These are phyloP conservation scores for Oreamnos americanus DNA, from an alignment of 2,113 vertebrate genomes.

Conservation along the genomic window DNA sequence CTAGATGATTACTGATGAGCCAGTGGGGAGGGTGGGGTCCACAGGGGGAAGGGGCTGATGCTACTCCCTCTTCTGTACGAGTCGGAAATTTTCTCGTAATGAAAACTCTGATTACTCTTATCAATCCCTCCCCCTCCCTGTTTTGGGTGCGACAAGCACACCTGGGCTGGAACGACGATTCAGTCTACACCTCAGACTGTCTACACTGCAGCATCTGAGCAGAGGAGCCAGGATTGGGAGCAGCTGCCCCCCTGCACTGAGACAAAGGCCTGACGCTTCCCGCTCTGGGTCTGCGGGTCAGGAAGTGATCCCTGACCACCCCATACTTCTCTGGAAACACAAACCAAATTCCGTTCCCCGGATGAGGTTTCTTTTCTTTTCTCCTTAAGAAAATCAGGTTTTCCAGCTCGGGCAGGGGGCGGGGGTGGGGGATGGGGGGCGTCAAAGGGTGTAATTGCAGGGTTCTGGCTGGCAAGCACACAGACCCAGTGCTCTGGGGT, in stretches of 20 bases:
- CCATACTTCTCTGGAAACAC: not conserved
- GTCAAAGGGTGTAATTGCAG: constrained; percentile 12
- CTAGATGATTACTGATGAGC: accelerated
- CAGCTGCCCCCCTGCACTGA: accelerated
- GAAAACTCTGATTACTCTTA: not conserved
- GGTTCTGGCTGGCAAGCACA: not conserved
- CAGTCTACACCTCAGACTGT: not conserved
- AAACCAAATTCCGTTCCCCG: not conserved
- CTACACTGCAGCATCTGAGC: not conserved
- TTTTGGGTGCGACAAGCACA: not conserved
- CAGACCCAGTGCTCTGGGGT: not conserved
- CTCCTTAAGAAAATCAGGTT: constrained; percentile 38
- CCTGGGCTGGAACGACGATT: too few species aligned
- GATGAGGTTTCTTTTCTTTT: constrained; percentile 34
- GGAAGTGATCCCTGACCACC: not conserved
- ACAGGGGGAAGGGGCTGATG: accelerated
- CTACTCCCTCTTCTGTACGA: accelerated
- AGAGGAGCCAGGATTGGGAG: accelerated
- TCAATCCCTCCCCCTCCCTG: not conserved
- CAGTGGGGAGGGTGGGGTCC: not conserved
- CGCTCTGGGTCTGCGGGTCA: accelerated
- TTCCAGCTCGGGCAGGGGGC: not conserved
- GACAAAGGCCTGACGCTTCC: not conserved
- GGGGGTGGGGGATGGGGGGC: not conserved
- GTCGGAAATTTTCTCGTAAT: not conserved